Conservation (phyloP, 2,797 vertebrate genomes). For the Pangasius krempfi region DNA sequence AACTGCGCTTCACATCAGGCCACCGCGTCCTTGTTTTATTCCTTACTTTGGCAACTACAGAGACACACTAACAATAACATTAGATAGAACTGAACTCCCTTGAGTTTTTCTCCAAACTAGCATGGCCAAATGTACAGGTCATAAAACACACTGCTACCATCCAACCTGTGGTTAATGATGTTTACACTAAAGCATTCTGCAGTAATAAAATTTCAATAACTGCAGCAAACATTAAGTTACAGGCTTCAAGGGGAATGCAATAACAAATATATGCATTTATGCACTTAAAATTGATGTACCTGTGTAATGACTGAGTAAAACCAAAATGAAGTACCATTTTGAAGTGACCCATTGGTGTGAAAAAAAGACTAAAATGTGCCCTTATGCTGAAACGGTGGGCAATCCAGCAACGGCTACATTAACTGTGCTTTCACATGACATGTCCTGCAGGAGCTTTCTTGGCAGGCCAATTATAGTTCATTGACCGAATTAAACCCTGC, state of each 20-base stretch:
- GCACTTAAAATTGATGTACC: constrained; percentile 6
- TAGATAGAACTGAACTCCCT: neutral
- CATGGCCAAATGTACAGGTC: neutral
- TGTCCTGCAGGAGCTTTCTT: constrained; percentile 35
- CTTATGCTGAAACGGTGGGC: constrained; percentile 1
- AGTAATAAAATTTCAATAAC: neutral
- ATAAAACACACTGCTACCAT: neutral
- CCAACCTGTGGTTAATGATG: neutral
- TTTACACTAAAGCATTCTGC: neutral
- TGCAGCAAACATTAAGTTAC: neutral
- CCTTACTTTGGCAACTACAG: neutral
- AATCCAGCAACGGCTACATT: constrained; percentile 21
- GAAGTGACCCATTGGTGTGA: neutral
- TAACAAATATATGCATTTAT: constrained; percentile 10
- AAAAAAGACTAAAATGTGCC: constrained; percentile 18
- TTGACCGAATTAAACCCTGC: constrained; percentile 25
- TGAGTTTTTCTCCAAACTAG: neutral
- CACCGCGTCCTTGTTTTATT: neutral
- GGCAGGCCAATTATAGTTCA: constrained; percentile 38
- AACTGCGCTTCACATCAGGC: neutral
- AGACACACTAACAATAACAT: neutral
- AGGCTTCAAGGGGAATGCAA: neutral
- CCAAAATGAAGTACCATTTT: neutral
- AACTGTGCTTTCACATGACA: constrained; percentile 35
- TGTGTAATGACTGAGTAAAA: constrained; percentile 25